phyloP scores from a whole-genome alignment of 2,113 vertebrate genomes.

The Colaptes auratus region DNA sequence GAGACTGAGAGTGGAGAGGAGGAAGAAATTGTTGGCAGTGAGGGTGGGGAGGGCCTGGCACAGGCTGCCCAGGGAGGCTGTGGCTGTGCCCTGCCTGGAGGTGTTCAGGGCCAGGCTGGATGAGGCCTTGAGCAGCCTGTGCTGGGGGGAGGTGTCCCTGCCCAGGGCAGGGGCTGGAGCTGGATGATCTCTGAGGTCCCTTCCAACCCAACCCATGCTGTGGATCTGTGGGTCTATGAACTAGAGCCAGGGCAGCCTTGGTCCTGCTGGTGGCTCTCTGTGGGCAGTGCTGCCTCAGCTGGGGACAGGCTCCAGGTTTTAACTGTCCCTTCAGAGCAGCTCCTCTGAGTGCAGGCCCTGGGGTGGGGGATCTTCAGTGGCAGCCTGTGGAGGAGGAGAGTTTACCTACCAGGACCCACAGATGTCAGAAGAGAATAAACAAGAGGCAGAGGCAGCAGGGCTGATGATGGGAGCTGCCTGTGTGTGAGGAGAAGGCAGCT shows the following conservation, averaged over 20 bases:
- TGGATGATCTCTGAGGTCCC: no score
- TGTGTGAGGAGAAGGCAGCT: constrained; percentile 12
- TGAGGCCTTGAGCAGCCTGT: no score
- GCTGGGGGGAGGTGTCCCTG: no score
- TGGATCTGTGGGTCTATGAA: no score
- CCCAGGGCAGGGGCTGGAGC: no score
- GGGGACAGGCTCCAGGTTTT: not conserved
- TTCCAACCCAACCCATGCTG: no score
- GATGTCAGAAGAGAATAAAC: not conserved
- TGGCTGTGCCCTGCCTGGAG: no score
- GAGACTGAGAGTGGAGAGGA: no score
- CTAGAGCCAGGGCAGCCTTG: not conserved
- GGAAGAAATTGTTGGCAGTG: no score
- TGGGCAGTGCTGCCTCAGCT: not conserved
- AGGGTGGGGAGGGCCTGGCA: no score
- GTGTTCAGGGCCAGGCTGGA: no score
- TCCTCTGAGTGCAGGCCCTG: not conserved
- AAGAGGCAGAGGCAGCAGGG: not conserved
- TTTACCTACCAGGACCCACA: not conserved
- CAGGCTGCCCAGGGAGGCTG: no score
- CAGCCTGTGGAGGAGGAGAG: constrained; percentile 4
- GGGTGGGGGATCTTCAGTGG: not conserved
- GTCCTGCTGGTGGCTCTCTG: not conserved
- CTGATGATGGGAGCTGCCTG: constrained; percentile 29
- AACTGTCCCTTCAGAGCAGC: not conserved